Base-by-base conservation (phyloP, 1,140 invertebrate species). In the Bombus confusus region DNA sequence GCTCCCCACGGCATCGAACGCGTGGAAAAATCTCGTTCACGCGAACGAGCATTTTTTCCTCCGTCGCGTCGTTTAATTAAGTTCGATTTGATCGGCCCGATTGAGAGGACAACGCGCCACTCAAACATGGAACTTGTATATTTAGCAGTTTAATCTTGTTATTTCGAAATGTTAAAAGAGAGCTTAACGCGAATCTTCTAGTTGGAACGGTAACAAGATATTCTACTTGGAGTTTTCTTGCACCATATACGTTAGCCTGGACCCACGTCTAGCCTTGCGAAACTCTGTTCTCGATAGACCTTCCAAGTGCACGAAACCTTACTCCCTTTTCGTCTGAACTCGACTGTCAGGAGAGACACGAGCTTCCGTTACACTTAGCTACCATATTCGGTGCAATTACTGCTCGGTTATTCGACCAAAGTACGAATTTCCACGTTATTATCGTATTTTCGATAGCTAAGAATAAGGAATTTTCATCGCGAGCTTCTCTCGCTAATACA, bases 191-290 rank as follows among this genome's bases (percentile, higher is more conserved):
- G 57, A 39, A 28, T 72, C 13, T n/a, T 81, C 43, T 79, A 37
- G 75, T 75, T 71, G 31, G 72, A 66, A 15, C 22, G 31, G 87
- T 80, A 86, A 89, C 79, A 68, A 75, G 79, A 89, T 83, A 89
- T 39, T 75, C 43, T 25, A 12, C 31, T 25, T 3, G 10, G 28
- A 31, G 64, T 8, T 15, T 77, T 12, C 28, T 41, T 10, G n/a
- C 37, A 22, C 34, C 31, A 25, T 10, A 39, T 28, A 28, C 64
- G 13, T 59, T 47, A n/a, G 9, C 34, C 31, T 37, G 34, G 31
- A 47, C 31, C n/a, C 10, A 9, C 31, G 80, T 31, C 25, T 66
- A 6, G 0, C 22, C 25, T 39, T 1, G 31, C 39, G 57, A 52
- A 57, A n/a, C 15, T 22, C 41, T 28, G 12, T 10, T 13, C 28